Conservation (phyloP, 2,113 vertebrate genomes). For the Erpornis zantholeuca region DNA sequence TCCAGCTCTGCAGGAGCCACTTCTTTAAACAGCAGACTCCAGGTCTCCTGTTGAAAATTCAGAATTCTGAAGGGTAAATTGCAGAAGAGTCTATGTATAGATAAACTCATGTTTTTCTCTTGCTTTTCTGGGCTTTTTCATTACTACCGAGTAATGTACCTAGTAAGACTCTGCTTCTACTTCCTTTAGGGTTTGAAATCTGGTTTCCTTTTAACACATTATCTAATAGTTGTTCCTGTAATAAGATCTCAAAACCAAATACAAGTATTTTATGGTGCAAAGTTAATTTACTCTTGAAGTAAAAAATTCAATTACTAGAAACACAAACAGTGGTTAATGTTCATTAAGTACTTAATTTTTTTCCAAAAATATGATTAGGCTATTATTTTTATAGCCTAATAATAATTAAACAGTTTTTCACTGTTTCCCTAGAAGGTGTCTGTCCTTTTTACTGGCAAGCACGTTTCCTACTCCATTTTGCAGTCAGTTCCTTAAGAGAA, state of each 20-base stretch:
- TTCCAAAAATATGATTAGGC: not conserved
- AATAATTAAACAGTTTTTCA: not conserved
- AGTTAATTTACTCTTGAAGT: not conserved
- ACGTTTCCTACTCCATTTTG: not conserved
- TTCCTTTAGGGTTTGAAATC: not conserved
- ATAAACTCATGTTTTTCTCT: not conserved
- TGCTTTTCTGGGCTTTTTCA: not conserved
- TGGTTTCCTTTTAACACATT: not conserved
- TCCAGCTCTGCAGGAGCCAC: not conserved
- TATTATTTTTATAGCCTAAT: not conserved
- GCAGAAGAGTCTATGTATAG: not conserved
- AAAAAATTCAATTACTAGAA: not conserved
- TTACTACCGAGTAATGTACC: not conserved
- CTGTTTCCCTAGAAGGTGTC: not conserved
- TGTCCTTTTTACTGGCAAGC: not conserved
- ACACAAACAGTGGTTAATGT: not conserved
- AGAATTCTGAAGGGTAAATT: not conserved
- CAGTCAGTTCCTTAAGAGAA: not conserved
- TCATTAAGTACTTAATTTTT: not conserved
- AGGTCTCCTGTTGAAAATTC: not conserved
- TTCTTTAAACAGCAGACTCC: not conserved
- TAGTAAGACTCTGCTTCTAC: not conserved
- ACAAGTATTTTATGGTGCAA: not conserved
- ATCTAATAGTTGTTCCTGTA: not conserved
- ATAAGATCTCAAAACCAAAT: not conserved